These are phyloP conservation scores for Cynopterus sphinx DNA, from an alignment of 2,797 vertebrate species.

Conservation along the genomic window DNA sequence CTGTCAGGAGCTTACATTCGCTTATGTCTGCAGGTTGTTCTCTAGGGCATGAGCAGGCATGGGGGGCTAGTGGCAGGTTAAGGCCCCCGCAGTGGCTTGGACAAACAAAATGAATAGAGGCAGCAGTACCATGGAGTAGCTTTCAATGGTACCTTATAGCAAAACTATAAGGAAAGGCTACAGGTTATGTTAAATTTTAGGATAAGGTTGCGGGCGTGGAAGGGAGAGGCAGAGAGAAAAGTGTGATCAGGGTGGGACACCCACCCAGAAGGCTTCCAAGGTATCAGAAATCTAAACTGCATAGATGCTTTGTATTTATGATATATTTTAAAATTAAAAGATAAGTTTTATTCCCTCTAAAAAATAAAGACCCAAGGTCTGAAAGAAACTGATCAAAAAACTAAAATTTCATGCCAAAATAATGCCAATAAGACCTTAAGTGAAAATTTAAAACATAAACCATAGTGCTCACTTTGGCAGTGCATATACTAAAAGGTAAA, in stretches of 20 bases:
- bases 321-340: constrained; percentile 8
- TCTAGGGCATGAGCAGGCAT: too few relatives aligned
- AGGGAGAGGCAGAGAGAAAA: background rate
- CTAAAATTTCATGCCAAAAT: background rate
- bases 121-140: background rate
- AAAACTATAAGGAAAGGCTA: background rate
- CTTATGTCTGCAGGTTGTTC: background rate
- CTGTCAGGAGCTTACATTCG: background rate
- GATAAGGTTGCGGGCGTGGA: background rate
- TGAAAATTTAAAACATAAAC: background rate
- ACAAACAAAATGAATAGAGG: background rate
- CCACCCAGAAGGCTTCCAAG: background rate
- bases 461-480: background rate
- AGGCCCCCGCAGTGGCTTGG: background rate
- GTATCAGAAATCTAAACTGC: background rate
- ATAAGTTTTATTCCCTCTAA: background rate
- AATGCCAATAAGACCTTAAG: background rate
- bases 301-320: background rate
- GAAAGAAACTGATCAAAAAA: constrained; percentile 18
- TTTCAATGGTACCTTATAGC: background rate
- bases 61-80: background rate
- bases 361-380: background rate
- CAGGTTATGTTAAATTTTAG: background rate
- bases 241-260: background rate
- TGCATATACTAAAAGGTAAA: background rate